Conservation (phyloP, 1,140 invertebrate genomes). For the Contarinia nasturtii region DNA sequence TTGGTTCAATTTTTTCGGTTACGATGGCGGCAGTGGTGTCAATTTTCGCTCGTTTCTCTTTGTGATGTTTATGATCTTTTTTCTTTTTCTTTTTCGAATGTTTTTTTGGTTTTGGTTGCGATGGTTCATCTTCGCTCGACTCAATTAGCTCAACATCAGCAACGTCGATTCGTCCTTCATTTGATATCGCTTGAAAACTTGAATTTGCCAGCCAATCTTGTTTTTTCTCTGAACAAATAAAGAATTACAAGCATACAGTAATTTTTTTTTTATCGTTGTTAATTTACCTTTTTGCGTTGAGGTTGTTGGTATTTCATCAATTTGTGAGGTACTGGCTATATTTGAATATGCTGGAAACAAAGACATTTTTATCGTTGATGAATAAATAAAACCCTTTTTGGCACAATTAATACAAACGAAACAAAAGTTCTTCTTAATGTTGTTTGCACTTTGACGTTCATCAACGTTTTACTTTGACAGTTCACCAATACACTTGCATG, state of each 20-base stretch:
- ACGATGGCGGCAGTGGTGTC: no score
- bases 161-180: neutral
- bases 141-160: neutral
- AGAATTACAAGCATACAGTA: neutral
- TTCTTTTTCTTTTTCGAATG: neutral
- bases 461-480: no score
- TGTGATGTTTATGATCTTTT: slow-evolving; percentile 1
- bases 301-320: no score
- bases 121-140: neutral
- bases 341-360: neutral
- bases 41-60: neutral
- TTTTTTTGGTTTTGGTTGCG: neutral
- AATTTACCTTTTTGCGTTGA: no score
- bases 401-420: no score
- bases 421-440: no score
- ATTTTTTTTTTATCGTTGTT: neutral
- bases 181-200: neutral
- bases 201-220: neutral
- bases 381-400: no score
- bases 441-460: no score
- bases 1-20: neutral
- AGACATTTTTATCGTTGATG: neutral
- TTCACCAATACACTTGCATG: no score
- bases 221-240: neutral
- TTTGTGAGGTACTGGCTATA: no score